A percentile compares a stretch with the other conserved stretches of the same genome.
phyloP scores from a whole-genome alignment of 2,113 vertebrate species.

The Promerops cafer region DNA sequence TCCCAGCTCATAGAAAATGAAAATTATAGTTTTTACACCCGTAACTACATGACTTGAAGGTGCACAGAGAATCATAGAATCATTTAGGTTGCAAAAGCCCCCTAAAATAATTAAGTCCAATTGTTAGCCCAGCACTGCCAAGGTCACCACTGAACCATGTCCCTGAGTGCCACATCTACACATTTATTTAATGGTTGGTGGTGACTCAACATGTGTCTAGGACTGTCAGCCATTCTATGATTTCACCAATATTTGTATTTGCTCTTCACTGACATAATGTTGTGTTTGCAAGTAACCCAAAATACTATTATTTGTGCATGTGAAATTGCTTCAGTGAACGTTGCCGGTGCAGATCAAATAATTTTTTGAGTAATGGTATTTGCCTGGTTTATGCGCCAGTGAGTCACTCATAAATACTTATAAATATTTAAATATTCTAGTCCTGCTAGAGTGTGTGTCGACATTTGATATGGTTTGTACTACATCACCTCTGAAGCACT shows the following conservation, averaged over 20 bases:
- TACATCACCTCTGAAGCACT: not conserved
- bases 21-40: not conserved
- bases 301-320: not conserved
- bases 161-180: not conserved
- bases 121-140: not conserved
- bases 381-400: not conserved
- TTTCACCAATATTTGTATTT: not conserved
- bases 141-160: not conserved
- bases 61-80: not conserved
- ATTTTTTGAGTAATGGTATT: not conserved
- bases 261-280: not conserved
- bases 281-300: not conserved
- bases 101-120: not conserved
- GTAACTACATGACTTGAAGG: not conserved
- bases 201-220: not conserved
- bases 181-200: not conserved
- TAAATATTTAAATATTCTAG: conserved; percentile 31
- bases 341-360: not conserved
- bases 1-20: not conserved
- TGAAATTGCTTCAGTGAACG: not conserved
- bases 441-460: not conserved
- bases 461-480: not conserved
- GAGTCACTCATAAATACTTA: conserved; percentile 25
- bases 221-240: not conserved
- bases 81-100: not conserved